Base-by-base conservation (phyloP, 2,113 vertebrate genomes). In the Syngnathus typhle region DNA sequence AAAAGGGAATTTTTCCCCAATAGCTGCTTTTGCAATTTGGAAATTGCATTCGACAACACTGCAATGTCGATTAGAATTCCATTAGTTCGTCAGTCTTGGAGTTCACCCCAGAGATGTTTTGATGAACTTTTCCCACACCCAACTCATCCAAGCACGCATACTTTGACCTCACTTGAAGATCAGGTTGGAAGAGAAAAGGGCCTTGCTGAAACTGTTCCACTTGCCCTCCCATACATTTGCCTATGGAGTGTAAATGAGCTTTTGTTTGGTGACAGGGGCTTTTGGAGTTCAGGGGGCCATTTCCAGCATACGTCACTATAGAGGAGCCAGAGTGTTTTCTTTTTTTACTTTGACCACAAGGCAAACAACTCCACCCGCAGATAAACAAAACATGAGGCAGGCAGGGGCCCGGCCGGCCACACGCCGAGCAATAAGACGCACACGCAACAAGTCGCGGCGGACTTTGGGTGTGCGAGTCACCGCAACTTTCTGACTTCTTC, bases 301-400 rank as follows among this genome's bases (percentile, higher is more conserved):
- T 84, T 70, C 61, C 75, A 32, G 72, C 68, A n/a, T 84, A 85
- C 85, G 79, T 81, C 74, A 68, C 72, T 83, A 11, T 38, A 51
- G 71, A 88, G 63, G 69, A 84, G 74, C 64, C 60, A 56, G 44
- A 88, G 82, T 85, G 83, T 85, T 88, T 85, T 78, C 71, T 3
- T 32, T 32, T 32, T 32, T 32, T 81, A 74, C 85, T 88, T 84
- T 73, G 64, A 89, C 87, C 84, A 78, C 84, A 89, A 84, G 80
- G 85, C 83, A 91, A 90, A 89, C 87, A 90, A 83, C 85, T 80
- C 78, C 70, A 72, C 61, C 86, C 89, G 74, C 84, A 86, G 82
- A 85, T 85, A 86, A 88, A 89, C 84, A 88, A 88, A 88, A 83
- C 84, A 83, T 60, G 65, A 82, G 75, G 68, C 72, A 82, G 75